These are phyloP conservation scores for Apostichopus californicus DNA, from an alignment of 35 echinoderm and acorn worm species.

Conservation along the genomic window DNA sequence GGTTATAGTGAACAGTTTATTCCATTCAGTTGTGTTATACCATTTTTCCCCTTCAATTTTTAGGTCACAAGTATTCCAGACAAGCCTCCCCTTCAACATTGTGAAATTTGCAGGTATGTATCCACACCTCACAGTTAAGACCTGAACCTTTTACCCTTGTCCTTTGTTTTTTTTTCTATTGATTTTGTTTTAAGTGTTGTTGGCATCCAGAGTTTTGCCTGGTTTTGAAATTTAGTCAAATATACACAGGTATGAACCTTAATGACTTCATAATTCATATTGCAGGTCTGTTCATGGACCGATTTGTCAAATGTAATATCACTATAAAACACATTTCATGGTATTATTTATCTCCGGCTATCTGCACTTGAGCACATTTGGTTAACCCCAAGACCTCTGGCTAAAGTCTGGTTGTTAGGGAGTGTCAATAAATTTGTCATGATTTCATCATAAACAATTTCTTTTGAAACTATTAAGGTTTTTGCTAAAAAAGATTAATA, in stretches of 20 bases:
- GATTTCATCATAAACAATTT: no score
- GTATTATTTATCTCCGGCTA: no score
- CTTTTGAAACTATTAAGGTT: no score
- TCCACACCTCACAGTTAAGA: not conserved
- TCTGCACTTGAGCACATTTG: no score
- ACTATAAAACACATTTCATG: no score
- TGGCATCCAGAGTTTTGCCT: not conserved
- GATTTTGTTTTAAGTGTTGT: not conserved
- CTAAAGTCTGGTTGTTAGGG: no score
- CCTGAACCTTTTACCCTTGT: not conserved
- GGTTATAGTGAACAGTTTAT: not conserved
- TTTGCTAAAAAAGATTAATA: no score
- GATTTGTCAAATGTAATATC: no score
- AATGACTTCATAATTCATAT: no score
- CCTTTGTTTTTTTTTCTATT: not conserved
- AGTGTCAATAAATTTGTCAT: no score
- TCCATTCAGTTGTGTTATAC: not conserved
- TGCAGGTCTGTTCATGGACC: no score
- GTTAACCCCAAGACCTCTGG: no score
- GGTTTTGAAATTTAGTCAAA: not conserved
- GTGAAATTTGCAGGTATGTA: not conserved
- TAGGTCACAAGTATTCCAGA: not conserved
- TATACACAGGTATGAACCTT: not conserved
- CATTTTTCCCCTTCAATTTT: not conserved
- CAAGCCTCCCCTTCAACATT: not conserved